Base-by-base conservation (phyloP, 2,888 invertebrate species). In the Hylaea fasciaria region DNA sequence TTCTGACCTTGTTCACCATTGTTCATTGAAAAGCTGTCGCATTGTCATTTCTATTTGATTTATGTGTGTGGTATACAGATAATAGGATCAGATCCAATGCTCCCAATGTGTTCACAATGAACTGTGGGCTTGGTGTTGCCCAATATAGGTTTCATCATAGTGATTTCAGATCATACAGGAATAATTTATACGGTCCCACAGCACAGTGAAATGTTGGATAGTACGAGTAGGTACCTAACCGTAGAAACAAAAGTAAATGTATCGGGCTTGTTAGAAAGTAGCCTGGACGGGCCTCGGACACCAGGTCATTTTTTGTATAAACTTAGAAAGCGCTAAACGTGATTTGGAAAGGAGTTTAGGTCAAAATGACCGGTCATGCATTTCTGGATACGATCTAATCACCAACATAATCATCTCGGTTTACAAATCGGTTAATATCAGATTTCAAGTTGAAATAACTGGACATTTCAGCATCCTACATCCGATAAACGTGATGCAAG, bases 41-140 rank as follows among this genome's bases (percentile, higher is more conserved):
- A 71, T 66, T 70, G 73, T 64, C 71, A 73, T 72, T 74, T 75
- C 72, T 73, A 68, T 73, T 75, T 77, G 81, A 82, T 81, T 75
- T 76, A 83, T 80, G 73, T 65, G 65, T 73, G 73, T 69, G 71
- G 77, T 76, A 73, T 75, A 73, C 70, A 70, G 71, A 74, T 78
- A 85, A 86, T 86, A 77, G 81, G 77, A 82, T 83, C 79, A 77
- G 73, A 72, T 68, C 67, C 72, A 69, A 73, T 69, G 73, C 75
- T 82, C 79, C 72, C 81, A 82, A 78, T 83, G 78, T 70, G 75
- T 74, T 80, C 83, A 86, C 89, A 87, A 86, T 85, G 85, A 87
- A 83, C 83, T 77, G 87, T 83, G 82, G 83, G 83, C 80, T 82
- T 86, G 62, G 49, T 65, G 71, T 90, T 88, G 74, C 86, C 79